Evolutionary conservation across 37 sponge, comb jelly and placozoan species (phyloP).

Genomic region (Beroe forskalii): DNA sequence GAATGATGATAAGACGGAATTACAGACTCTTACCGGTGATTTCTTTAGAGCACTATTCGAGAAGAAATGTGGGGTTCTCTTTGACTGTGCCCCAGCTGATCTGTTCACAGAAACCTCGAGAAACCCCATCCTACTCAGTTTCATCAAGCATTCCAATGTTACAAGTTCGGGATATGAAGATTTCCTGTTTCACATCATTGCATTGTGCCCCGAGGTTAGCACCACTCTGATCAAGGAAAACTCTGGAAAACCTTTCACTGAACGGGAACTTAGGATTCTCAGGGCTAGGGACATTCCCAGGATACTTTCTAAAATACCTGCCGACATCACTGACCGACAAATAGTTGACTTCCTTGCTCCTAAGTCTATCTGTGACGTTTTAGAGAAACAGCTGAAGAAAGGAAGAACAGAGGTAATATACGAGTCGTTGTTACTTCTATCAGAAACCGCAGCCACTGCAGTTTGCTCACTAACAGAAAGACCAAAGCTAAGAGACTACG

Average conservation of each 20-base stretch:
- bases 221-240: background rate
- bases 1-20: background rate
- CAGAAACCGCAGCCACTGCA: background rate
- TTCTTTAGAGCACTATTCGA: constrained; percentile 5
- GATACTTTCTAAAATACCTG: background rate
- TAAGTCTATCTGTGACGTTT: background rate
- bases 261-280: background rate
- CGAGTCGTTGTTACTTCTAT: background rate
- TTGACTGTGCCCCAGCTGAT: background rate
- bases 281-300: background rate
- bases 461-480: background rate
- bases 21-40: background rate
- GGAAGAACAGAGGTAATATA: background rate
- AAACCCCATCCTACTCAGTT: constrained; percentile 8
- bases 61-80: background rate
- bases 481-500: background rate
- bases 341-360: constrained; percentile 10
- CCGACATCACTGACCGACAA: constrained; percentile 32
- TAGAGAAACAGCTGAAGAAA: constrained; percentile 3
- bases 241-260: background rate
- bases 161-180: background rate
- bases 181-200: background rate
- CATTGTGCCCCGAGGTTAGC: constrained; percentile 13
- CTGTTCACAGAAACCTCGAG: background rate
- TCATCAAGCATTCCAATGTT: background rate